Conservation (phyloP, 2,113 vertebrate species). For the Collichthys lucidus region DNA sequence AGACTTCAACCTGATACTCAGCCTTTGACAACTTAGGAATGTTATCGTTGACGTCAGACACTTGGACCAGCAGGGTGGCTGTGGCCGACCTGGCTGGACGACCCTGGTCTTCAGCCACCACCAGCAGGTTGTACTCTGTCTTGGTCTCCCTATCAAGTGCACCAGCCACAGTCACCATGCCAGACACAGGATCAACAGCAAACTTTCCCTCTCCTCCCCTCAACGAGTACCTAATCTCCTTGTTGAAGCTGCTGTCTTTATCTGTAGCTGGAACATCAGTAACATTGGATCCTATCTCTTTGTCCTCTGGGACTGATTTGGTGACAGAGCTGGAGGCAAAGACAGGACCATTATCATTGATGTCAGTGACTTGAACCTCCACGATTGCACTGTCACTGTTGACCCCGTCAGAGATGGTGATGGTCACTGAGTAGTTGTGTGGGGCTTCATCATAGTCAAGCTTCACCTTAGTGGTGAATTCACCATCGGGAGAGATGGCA, state of each 20-base stretch:
- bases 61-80: slow-evolving; percentile 60
- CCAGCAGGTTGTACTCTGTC: slow-evolving; percentile 73
- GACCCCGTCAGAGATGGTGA: slow-evolving; percentile 82
- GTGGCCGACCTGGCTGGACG: slow-evolving; percentile 69
- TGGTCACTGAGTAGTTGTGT: slow-evolving; percentile 71
- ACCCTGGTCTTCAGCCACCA: slow-evolving; percentile 84
- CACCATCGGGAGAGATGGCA: slow-evolving; percentile 66
- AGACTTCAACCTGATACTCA: slow-evolving; percentile 61
- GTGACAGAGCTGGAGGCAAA: slow-evolving; percentile 60
- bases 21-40: slow-evolving; percentile 66
- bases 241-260: slow-evolving; percentile 80
- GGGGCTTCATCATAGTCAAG: slow-evolving; percentile 82
- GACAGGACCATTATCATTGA: slow-evolving; percentile 85
- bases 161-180: slow-evolving; percentile 70
- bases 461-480: slow-evolving; percentile 70
- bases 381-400: slow-evolving; percentile 69
- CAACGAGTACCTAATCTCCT: slow-evolving; percentile 80
- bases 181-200: slow-evolving; percentile 72
- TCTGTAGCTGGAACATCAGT: slow-evolving; percentile 65
- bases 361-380: slow-evolving; percentile 77
- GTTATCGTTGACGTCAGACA: slow-evolving; percentile 84
- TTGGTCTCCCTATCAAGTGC: slow-evolving; percentile 82
- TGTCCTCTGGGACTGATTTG: slow-evolving; percentile 57
- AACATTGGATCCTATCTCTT: slow-evolving; percentile 31
- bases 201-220: slow-evolving; percentile 81